Base-by-base conservation (phyloP, 2,888 invertebrate genomes). In the Stramonita haemastoma region DNA sequence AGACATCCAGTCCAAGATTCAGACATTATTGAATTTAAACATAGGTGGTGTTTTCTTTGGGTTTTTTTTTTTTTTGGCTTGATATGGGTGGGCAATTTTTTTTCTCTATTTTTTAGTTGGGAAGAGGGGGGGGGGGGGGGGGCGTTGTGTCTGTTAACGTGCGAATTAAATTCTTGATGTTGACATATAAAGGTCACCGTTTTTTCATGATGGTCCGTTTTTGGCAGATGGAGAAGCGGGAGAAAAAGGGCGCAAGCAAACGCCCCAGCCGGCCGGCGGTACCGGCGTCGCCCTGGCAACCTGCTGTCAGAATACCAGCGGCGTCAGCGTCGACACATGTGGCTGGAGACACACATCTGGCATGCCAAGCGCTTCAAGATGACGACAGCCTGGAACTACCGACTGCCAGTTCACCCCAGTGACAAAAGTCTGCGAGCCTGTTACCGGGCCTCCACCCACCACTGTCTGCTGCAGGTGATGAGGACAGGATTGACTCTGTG, bases 321-420 rank as follows among this genome's bases (percentile, higher is more conserved):
- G 17, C 77, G 77, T 13, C 97, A 98, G 95, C 96, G 97, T 85
- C 96, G 96, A n/a, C 96, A 97, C 94, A 96, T 97, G 86, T 99
- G 99, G 99, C 96, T 99, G 60, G 98, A 99, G 96, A 99, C 99
- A 0, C 99, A 99, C 95, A 98, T 99, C 60, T 99, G 99, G 99
- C 99, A 99, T 97, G 99, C 99, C 0, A 99, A 99, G 96, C 97
- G 97, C 87, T 99, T 99, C 96, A 98, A 98, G 95, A 96, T 96
- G 96, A 92, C 91, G 6, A 94, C 95, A 70, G 93, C 93, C 91
- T 99, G 98, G 98, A 98, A 98, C 0, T 98, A 98, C 95, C 97
- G 97, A 91, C 95, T 99, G 70, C 97, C 99, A 0, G 96, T 97
- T 92, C 97, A 97, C 89, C 97, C 98, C 0, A 98, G 98, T 95